Conservation (phyloP, 1,140 invertebrate genomes). For the Pachyrhynchus sulphureomaculatus region DNA sequence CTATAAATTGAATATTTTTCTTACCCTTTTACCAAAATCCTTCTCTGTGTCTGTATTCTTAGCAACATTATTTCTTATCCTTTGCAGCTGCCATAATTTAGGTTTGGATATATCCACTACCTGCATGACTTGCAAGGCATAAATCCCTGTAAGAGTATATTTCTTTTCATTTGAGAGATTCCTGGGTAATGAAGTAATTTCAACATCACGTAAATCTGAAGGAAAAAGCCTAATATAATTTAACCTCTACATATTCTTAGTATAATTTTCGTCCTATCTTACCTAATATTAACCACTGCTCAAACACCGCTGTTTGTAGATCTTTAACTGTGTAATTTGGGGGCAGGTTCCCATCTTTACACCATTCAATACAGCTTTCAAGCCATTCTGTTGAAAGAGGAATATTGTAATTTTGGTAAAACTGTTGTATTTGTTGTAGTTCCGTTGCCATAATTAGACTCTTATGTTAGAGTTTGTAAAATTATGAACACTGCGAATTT, state of each 20-base stretch:
- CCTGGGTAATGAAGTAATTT: conserved; percentile 57
- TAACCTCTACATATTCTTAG: no score
- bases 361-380: conserved; percentile 46
- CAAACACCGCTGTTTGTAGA: conserved; percentile 38
- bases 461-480: no score
- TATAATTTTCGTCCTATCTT: no score
- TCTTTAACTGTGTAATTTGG: conserved; percentile 38
- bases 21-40: conserved; percentile 55
- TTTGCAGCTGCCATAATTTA: conserved; percentile 64
- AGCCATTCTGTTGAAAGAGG: conserved; percentile 42
- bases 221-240: no score
- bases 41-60: conserved; percentile 55
- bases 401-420: conserved; percentile 29
- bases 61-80: conserved; percentile 59
- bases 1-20: no score
- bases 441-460: conserved; percentile 8
- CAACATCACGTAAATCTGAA: conserved; percentile 62
- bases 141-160: conserved; percentile 55
- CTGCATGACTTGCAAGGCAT: conserved; percentile 57
- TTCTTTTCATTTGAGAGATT: conserved; percentile 52
- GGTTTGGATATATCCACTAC: conserved; percentile 54
- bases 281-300: conserved; percentile 60
- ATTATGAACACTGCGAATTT: no score
- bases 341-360: conserved; percentile 35
- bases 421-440: conserved; percentile 1